Evolutionary conservation across 2,113 vertebrate species (phyloP), one percentile per base, ranked within the genome.

Genomic region (Zosterops borbonicus): DNA sequence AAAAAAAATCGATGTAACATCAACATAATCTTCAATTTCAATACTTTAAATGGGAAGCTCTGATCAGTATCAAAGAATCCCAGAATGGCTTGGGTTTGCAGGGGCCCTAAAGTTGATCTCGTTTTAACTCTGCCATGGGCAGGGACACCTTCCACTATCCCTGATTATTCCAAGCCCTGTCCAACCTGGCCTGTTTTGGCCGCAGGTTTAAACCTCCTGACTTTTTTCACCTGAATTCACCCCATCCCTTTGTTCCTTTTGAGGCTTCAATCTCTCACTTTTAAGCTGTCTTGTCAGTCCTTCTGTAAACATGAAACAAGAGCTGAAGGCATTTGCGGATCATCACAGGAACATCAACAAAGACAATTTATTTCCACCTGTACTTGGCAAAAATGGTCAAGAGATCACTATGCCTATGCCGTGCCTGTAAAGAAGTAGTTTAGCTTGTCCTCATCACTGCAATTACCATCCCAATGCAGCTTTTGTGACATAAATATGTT

Each of bases 141-240:
- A 68, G 9, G 46, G 37, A 46, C 78, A 62, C 9, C 9, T 62
- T 7, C 11, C 18, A 27, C 18, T 2, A 0, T 1, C 3, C n/a
- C 79, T 35, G 41, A 4, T 0, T 47, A 41, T 25, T 83, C 25
- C 62, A 41, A 75, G 6, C 17, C 29, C n/a, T 8, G 6, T 46
- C 39, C 39, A 82, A 0, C 46, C 53, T 55, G 63, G 8, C 24
- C 20, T n/a, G n/a, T n/a, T n/a, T 49, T 39, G 7, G 52, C 68
- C 39, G 39, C 27, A 79, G 7, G 21, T 83, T 70, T 80, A 25
- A 50, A 83, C 17, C 39, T 76, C 6, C 6, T 49, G 2, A 50
- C 27, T 56, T 50, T 52, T 75, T 68, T 17, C 60, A 74, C 41
- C 11, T 3, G 5, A 27, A 41, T 35, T 76, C 13, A 83, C 37